These are phyloP conservation scores for Drosophila aff. DNA, from an alignment of 1,140 invertebrate species.

Conservation along the genomic window DNA sequence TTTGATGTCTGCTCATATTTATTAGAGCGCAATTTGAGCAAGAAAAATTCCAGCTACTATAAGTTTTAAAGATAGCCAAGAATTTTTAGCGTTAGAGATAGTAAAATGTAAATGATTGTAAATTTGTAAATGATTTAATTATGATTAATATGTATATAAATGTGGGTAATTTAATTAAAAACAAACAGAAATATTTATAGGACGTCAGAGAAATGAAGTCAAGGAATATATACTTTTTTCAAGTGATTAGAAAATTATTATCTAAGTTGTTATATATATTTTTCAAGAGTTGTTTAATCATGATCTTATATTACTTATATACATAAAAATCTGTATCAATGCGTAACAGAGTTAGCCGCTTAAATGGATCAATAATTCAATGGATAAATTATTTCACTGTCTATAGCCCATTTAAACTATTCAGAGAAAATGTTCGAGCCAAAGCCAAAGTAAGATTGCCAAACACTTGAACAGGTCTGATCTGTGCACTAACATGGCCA, in stretches of 20 bases:
- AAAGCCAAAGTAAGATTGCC: conserved; percentile 26
- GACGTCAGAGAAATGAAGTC: not conserved
- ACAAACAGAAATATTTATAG: not conserved
- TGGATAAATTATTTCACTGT: not conserved
- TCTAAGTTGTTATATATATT: not conserved
- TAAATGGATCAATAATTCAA: conserved; percentile 2
- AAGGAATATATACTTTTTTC: not conserved
- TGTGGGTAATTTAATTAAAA: not conserved
- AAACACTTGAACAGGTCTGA: conserved; percentile 50
- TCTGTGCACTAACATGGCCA: conserved; percentile 63
- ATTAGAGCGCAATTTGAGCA: conserved; percentile 74
- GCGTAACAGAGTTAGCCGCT: not conserved
- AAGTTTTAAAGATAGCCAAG: conserved; percentile 10
- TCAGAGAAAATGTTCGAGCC: conserved; percentile 29
- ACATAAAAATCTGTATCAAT: not conserved
- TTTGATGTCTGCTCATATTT: conserved; percentile 80
- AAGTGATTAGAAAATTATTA: too few relatives aligned
- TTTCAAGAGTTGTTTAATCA: not conserved
- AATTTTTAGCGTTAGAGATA: conserved; percentile 19
- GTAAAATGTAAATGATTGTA: not conserved
- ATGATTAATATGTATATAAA: not conserved
- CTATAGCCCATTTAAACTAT: not conserved
- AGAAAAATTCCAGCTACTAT: conserved; percentile 51
- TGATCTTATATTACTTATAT: too few relatives aligned
- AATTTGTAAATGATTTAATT: not conserved